A percentile compares a stretch with the other conserved stretches of the same genome.
phyloP scores from a whole-genome alignment of 2,888 invertebrate species.

The Ceraclea dissimilis region DNA sequence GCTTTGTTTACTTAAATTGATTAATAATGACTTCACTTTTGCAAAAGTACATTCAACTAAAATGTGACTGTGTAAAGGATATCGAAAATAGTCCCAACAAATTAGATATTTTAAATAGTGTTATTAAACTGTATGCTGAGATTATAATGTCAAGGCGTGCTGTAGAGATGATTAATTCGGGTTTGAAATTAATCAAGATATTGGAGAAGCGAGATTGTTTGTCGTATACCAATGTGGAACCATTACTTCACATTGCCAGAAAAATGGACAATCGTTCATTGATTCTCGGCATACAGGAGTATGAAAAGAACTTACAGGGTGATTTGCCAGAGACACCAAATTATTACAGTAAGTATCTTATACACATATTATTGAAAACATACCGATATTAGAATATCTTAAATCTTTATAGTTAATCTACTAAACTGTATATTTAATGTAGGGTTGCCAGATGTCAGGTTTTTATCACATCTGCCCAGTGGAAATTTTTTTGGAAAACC shows the following conservation, averaged over 20 bases:
- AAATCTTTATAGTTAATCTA: too few relatives aligned
- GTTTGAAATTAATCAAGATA: slow-evolving; percentile 9
- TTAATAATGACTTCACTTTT: background rate
- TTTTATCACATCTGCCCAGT: too few relatives aligned
- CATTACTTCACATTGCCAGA: slow-evolving; percentile 1
- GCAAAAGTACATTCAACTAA: slow-evolving; percentile 12
- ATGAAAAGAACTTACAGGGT: background rate
- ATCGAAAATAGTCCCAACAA: background rate
- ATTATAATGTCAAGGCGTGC: slow-evolving; percentile 13
- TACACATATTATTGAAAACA: too few relatives aligned
- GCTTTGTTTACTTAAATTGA: too few relatives aligned
- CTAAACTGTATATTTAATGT: too few relatives aligned
- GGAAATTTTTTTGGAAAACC: too few relatives aligned
- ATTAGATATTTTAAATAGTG: slow-evolving; percentile 3
- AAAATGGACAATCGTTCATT: background rate
- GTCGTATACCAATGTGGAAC: slow-evolving; percentile 7
- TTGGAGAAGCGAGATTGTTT: slow-evolving; percentile 18
- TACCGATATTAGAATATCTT: too few relatives aligned
- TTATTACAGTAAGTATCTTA: slow-evolving; percentile 12
- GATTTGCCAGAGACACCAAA: background rate
- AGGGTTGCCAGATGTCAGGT: too few relatives aligned
- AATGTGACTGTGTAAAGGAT: background rate
- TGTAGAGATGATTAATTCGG: slow-evolving; percentile 9
- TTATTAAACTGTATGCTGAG: slow-evolving; percentile 1
- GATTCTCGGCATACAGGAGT: background rate